These are phyloP conservation scores for Crypturellus undulatus DNA, from an alignment of 2,113 vertebrate genomes.

Conservation along the genomic window DNA sequence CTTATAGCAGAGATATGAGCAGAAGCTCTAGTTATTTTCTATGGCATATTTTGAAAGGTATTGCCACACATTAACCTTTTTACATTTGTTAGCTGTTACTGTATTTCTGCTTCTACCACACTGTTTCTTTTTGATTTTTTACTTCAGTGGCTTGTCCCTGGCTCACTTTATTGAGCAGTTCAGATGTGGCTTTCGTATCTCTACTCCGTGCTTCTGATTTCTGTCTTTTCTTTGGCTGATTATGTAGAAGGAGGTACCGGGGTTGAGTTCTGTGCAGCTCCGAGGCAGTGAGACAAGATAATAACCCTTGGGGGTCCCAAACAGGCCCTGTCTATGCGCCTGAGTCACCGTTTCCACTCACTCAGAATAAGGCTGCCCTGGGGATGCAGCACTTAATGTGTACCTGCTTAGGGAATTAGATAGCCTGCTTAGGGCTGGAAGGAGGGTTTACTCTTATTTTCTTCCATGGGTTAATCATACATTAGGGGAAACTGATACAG, in stretches of 20 bases:
- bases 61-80: background rate
- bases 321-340: background rate
- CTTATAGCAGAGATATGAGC: fast-evolving
- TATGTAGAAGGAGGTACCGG: background rate
- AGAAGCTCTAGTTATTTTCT: background rate
- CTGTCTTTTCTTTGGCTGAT: background rate
- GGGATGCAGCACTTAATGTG: background rate
- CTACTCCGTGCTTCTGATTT: fast-evolving
- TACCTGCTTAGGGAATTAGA: constrained; percentile 30
- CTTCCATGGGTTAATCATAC: background rate
- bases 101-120: background rate
- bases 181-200: background rate
- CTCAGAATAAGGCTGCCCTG: background rate
- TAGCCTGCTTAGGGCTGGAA: background rate
- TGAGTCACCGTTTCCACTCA: background rate
- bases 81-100: background rate
- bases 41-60: background rate
- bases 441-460: background rate
- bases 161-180: background rate
- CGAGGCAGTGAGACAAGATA: fast-evolving
- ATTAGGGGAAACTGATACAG: background rate
- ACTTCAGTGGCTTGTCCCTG: background rate
- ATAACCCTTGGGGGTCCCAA: background rate
- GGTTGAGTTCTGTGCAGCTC: background rate
- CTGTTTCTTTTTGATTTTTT: background rate